Evolutionary conservation across 2,888 invertebrate genomes (phyloP).

Genomic region (Torymus tubicola): DNA sequence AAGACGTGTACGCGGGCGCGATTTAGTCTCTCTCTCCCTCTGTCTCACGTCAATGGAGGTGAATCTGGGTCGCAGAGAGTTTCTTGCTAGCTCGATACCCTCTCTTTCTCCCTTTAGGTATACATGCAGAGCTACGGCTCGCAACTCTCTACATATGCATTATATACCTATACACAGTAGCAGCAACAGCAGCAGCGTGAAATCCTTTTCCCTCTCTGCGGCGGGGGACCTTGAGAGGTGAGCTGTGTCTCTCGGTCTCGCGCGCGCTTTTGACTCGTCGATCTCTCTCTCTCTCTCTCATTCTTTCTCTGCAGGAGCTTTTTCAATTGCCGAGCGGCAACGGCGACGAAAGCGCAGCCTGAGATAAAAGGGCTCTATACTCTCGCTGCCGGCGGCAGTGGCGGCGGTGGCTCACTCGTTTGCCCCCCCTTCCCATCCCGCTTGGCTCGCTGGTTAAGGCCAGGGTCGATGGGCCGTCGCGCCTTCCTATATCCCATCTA

Average conservation of each 20-base stretch:
- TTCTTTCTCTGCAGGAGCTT: neutral
- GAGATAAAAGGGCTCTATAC: neutral
- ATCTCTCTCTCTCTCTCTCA: neutral
- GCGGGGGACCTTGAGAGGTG: slow-evolving; percentile 33
- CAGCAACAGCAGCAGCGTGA: neutral
- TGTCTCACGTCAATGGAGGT: slow-evolving; percentile 36
- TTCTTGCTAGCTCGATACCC: slow-evolving; percentile 33
- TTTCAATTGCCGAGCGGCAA: slow-evolving; percentile 15
- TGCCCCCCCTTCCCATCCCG: too few relatives aligned
- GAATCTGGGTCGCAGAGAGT: slow-evolving; percentile 49
- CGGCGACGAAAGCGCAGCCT: neutral
- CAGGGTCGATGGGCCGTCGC: slow-evolving; percentile 45
- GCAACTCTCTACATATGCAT: neutral
- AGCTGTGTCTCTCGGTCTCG: neutral
- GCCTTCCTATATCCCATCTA: neutral
- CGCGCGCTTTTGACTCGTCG: neutral
- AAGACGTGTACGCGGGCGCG: slow-evolving; percentile 2
- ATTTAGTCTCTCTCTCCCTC: slow-evolving; percentile 16
- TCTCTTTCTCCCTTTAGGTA: neutral
- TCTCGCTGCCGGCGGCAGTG: neutral
- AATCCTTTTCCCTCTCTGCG: slow-evolving; percentile 29
- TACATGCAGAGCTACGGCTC: neutral
- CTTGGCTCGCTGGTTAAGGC: slow-evolving; percentile 35
- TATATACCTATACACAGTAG: neutral
- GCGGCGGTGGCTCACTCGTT: too few relatives aligned